These are phyloP conservation scores for Drosophila limbata DNA, from an alignment of 2,888 invertebrate genomes.

Conservation along the genomic window DNA sequence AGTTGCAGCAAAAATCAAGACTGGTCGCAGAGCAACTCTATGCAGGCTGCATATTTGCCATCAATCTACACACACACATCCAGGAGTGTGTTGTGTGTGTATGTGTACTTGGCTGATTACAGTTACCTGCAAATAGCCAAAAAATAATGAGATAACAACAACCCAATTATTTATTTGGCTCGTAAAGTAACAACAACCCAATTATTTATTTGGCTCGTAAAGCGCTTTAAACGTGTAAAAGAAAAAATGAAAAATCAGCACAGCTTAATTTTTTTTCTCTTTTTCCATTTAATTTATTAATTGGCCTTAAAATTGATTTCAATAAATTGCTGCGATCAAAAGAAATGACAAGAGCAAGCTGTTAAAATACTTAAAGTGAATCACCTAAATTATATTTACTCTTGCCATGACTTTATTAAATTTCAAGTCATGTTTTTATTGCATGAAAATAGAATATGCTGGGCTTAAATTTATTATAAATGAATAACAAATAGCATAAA, in stretches of 20 bases:
- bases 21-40: not conserved
- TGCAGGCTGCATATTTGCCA: slow-evolving; percentile 47
- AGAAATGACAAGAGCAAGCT: not conserved
- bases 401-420: not conserved
- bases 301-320: not conserved
- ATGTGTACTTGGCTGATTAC: slow-evolving; percentile 14
- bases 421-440: not conserved
- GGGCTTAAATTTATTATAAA: slow-evolving; percentile 1
- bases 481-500: slow-evolving; percentile 27
- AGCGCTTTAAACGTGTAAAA: not conserved
- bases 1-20: slow-evolving; percentile 54
- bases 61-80: slow-evolving; percentile 37
- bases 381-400: not conserved
- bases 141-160: slow-evolving; percentile 23
- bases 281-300: slow-evolving; percentile 3
- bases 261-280: not conserved
- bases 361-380: not conserved
- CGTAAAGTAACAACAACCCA: slow-evolving; percentile 7
- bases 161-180: slow-evolving; percentile 22
- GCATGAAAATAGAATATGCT: not conserved
- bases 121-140: slow-evolving; percentile 8
- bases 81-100: not conserved
- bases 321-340: not conserved
- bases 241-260: slow-evolving; percentile 9
- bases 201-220: slow-evolving; percentile 17